Base-by-base conservation (phyloP, 2,888 invertebrate species). In the Mythimna lalbum region DNA sequence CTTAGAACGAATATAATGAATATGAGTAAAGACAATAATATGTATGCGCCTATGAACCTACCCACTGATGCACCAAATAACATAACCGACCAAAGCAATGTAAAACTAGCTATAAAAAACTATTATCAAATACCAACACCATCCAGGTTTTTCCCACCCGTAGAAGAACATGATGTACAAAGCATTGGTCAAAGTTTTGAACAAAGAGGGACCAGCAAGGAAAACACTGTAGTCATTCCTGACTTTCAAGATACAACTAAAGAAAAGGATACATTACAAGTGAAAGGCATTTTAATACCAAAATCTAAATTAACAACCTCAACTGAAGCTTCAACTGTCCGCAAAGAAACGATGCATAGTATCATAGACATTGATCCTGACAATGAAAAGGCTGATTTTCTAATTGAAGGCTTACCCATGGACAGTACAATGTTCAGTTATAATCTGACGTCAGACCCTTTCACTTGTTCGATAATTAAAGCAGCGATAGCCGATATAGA, bases 401-500 rank as follows among this genome's bases (percentile, higher is more conserved):
- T 91, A 10, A 81, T 93, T n/a, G 90, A 92, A 83, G 91, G 90
- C 55, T 63, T 83, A 36, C 81, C 88, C 4, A 71, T 80, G 23
- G 84, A 79, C 63, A 84, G 73, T 56, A 69, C 85, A 39, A 63
- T 80, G 50, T 89, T 86, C 55, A 89, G 73, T 36, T 91, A 91
- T 60, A 93, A 91, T 67, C 63, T 81, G 1, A 86, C 91, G 2
- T 57, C 69, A 2, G 78, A 81, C 63, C 83, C 87, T 0, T 87
- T 85, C 27, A 78, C 81, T 63, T 95, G 95, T 78, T 66, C 80
- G 6, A 36, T 72, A 19, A 70, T 94, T 49, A 81, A 83, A 63
- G 87, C 87, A 78, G 78, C 77, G 3, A 84, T 76, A 57, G 84
- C 91, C 12, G 92, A 94, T 56, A 92, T 95, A 14, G 90, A 94